Base-by-base conservation (phyloP, 2,113 vertebrate species). In the Poicephalus meyeri region DNA sequence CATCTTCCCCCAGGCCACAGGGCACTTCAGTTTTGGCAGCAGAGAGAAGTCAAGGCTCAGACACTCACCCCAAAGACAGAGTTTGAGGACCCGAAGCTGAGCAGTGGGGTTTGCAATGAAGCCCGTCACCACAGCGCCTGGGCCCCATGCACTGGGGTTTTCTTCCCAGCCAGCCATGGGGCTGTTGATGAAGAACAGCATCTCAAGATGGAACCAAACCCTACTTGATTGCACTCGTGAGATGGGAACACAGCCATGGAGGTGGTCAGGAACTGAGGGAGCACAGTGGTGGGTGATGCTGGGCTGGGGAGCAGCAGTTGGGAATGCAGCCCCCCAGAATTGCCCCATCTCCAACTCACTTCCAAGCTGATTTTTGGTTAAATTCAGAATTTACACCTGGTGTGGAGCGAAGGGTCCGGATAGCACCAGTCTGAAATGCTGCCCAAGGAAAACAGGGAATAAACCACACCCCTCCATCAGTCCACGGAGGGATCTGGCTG, bases 351-450 rank as follows among this genome's bases (percentile, higher is more conserved):
- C 80, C 39, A 55, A 12, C 6, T 15, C 63, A 0, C 4, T 26
- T 28, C 35, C 37, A 10, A 55, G 13, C 20, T 10, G 11, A 31
- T 5, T 69, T 52, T 13, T 31, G 60, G 10, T 70, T n/a, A 42
- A 16, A 70, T 20, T 41, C 31, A 11, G 26, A 39, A 26, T 76
- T 86, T 20, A 68, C 47, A 53, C 35, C 41, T 0, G 1, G 55
- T 3, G 6, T 0, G 1, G 23, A 44, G 52, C 4, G 39, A 56
- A 9, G 2, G 33, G 11, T 37, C 24, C 1, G 1, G 41, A 33
- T 33, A 15, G 25, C 7, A 0, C 5, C 35, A 2, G 26, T 2
- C 29, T 0, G 0, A 77, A 56, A 28, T 0, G 0, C 28, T 56
- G 31, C 26, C n/a, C 10, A 7, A 1, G 42, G 8, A 64, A 58